Conservation (phyloP, 2,113 vertebrate species). For the Pygoscelis antarcticus region DNA sequence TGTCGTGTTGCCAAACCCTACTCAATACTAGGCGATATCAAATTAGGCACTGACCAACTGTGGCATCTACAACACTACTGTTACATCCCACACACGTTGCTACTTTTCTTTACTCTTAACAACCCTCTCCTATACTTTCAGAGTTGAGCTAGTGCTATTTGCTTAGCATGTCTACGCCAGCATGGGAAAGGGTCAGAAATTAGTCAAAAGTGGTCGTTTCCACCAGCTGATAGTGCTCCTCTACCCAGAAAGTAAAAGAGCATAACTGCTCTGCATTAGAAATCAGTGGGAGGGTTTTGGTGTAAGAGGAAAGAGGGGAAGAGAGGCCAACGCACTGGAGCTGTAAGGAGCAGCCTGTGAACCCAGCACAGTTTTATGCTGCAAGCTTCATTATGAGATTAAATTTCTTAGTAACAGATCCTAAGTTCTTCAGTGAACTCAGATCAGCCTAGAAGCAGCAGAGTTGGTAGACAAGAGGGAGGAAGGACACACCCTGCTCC, state of each 20-base stretch:
- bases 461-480: neutral
- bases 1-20: neutral
- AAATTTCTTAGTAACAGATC: neutral
- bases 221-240: neutral
- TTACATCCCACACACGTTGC: neutral
- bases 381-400: neutral
- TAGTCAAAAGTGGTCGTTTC: neutral
- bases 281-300: neutral
- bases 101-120: neutral
- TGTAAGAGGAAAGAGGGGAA: neutral
- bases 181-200: neutral
- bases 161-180: neutral
- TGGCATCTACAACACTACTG: neutral
- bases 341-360: neutral
- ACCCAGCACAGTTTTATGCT: neutral
- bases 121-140: neutral
- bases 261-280: neutral
- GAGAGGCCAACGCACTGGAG: neutral
- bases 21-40: neutral
- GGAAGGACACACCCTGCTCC: neutral
- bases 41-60: neutral
- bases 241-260: neutral
- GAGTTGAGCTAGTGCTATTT: neutral
- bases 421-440: neutral
- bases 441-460: neutral